Conservation (phyloP, 1,140 invertebrate genomes). For the Augochlora pura region DNA sequence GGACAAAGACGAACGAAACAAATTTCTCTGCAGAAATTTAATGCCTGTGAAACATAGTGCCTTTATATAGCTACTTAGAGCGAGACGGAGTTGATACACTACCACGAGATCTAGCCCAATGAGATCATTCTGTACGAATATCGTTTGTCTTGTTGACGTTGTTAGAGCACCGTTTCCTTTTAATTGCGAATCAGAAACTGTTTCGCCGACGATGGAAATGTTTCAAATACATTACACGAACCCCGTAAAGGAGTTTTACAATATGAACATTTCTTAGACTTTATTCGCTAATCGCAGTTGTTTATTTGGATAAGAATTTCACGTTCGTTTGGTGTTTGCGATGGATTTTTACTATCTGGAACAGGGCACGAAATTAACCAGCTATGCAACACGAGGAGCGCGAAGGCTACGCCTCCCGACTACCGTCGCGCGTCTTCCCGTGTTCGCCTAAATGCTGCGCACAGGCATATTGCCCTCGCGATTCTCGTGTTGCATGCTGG, state of each 20-base stretch:
- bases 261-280: too few species aligned
- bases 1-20: too few species aligned
- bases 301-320: neutral
- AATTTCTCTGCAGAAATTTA: slow-evolving; percentile 47
- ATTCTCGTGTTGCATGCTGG: too few species aligned
- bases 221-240: neutral
- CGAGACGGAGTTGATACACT: slow-evolving; percentile 26
- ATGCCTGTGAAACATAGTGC: slow-evolving; percentile 68
- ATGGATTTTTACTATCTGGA: too few species aligned
- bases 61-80: slow-evolving; percentile 65
- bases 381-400: too few species aligned
- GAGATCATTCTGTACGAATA: slow-evolving; percentile 21
- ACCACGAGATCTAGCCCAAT: slow-evolving; percentile 28
- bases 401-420: too few species aligned
- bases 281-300: neutral
- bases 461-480: too few species aligned
- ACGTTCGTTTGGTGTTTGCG: too few species aligned
- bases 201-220: neutral
- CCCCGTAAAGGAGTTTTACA: too few species aligned
- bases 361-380: too few species aligned
- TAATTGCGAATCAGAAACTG: neutral
- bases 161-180: slow-evolving; percentile 6
- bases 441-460: too few species aligned
- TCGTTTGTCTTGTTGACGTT: neutral
- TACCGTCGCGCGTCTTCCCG: too few species aligned